Base-by-base conservation (phyloP, 1,140 invertebrate species). In the Linepithema humile region DNA sequence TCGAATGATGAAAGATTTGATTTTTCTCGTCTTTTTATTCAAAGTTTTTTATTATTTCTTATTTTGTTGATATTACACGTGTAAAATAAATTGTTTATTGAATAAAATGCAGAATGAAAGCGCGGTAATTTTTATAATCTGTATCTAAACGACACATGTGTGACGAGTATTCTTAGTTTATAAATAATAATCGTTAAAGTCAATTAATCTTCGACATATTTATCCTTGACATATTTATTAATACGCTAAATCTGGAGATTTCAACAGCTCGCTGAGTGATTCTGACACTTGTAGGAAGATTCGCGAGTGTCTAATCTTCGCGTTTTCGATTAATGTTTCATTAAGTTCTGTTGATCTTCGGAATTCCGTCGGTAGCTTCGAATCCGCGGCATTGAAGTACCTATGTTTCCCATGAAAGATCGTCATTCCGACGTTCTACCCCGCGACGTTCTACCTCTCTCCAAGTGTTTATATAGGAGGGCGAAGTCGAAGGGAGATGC, bases 401-500 rank as follows among this genome's bases (percentile, higher is more conserved):
- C 64, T 82, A n/a, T 80, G 64, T 70, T 72, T 67, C 75, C 67
- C 55, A 50, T 50, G 78, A 50, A 77, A 73, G 80, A 78, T 60
- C 82, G 43, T 74, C 50, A 64, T 74, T 75, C 70, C 62, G 70
- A 35, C 35, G 65, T 53, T 85, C 86, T 80, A 78, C 50, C 67
- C 48, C 59, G 59, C 70, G 88, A 85, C n/a, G n/a, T n/a, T n/a
- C n/a, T n/a, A n/a, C n/a, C 86, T 89, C 53, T 82, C 55, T 29
- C 72, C 29, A 67, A 84, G 75, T 89, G 87, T 89, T 89, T 89
- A 89, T 86, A 65, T 67, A 88, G 67, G 59, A 83, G 78, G 88
- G 78, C 73, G 40, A 88, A 88, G 84, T 88, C 77, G 83, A 88
- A 88, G 77, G 77, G 75, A 88, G 87, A 88, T 67, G 86, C 80